Evolutionary conservation across 2,797 vertebrate species (phyloP).

Genomic region (Astyanax mexicanus): DNA sequence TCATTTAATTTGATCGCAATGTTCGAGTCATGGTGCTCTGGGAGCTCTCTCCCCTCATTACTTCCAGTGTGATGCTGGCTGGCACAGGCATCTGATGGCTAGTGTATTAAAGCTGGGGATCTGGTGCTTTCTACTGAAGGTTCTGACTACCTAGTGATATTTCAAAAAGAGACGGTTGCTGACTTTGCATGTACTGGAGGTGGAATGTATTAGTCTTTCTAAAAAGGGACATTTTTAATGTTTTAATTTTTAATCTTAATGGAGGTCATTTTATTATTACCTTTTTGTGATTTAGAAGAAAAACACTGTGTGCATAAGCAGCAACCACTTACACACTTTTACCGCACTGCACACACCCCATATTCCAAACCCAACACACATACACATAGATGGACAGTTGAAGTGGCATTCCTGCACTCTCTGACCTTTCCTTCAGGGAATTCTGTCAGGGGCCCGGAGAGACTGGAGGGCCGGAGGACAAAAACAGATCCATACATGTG

Average conservation of each 20-base stretch:
- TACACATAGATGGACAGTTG: constrained; percentile 37
- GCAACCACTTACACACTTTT: constrained; percentile 39
- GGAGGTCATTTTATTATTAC: background rate
- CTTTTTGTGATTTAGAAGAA: background rate
- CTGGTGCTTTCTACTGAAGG: no score
- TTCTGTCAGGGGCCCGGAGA: constrained; percentile 51
- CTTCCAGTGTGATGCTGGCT: no score
- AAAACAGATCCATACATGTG: constrained; percentile 27
- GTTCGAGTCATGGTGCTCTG: no score
- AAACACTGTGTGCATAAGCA: constrained; percentile 17
- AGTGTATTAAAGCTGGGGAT: no score
- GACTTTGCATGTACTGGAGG: no score
- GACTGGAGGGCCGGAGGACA: constrained; percentile 35
- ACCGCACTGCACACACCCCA: background rate
- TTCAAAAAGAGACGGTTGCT: no score
- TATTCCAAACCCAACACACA: background rate
- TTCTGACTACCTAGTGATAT: no score
- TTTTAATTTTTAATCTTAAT: no score
- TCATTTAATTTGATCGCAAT: no score
- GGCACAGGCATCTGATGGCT: no score
- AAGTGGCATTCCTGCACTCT: constrained; percentile 62
- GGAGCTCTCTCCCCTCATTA: no score
- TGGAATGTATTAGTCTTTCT: no score
- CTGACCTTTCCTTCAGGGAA: constrained; percentile 64
- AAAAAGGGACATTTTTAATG: background rate